Evolutionary conservation across 1,140 invertebrate genomes (phyloP), one percentile per base, ranked within the genome.

Genomic region (Acromyrmex echinatior): DNA sequence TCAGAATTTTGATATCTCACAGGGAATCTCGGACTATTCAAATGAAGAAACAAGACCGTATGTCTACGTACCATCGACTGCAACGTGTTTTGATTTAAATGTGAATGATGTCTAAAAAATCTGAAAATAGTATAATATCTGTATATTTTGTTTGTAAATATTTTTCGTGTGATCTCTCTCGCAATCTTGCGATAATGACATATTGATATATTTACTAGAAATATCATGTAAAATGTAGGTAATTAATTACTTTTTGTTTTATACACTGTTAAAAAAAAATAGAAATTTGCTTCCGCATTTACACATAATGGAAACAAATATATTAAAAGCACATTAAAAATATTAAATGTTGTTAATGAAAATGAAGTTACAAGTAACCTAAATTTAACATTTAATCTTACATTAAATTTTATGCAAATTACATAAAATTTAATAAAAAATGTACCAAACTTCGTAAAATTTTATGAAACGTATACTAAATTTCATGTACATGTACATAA

Each of bases 111-210:
- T 81, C 9, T 87, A 66, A 62, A 70, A 6, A 70, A 6, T 2
- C 16, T 58, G 21, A 56, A 39, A 63, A 51, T 6, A 5, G 21
- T 74, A 28, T 76, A 88, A 74, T 78, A 68, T 49, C 16, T 90
- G 74, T 84, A 89, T 7, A 87, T 89, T 84, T 66, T 10, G 12
- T 14, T 28, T 87, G 77, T 88, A 90, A 80, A 90, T 90, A 90
- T 35, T 60, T 35, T 60, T 21, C 0, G 3, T 25, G 51, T 31
- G 12, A 28, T 63, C 63, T n/a, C 71, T 82, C 62, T 25, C 60
- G 77, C 56, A 90, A 51, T 71, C 35, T 84, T 85, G 28, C 51
- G 21, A 56, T n/a, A 58, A n/a, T 28, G 31, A 53, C 28, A 12
- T 25, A 14, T 35, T 81, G 35, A 45, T 18, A 21, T 4, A 68